Evolutionary conservation across 2,888 invertebrate genomes (phyloP), one percentile per base, ranked within the genome.

Genomic region (Pemphredon lugubris): DNA sequence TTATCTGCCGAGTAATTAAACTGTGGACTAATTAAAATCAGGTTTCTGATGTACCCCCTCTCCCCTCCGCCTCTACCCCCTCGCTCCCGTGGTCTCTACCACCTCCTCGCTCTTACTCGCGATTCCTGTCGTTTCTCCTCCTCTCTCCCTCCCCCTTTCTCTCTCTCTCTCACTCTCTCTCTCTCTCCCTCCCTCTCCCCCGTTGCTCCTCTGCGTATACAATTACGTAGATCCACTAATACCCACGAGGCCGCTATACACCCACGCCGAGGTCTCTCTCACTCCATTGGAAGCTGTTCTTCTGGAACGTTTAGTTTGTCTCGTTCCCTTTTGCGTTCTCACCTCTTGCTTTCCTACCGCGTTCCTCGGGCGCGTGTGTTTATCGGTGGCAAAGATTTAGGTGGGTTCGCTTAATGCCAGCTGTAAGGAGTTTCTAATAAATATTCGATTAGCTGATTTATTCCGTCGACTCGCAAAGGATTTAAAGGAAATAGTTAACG

Each of bases 1-100:
- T 89, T 89, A 89, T 89, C 89, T 89, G 89, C 87, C 87, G 87
- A 89, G 89, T 89, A 89, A 89, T 89, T 89, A 89, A 89, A 89
- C 89, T 89, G 89, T 88, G 89, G 89, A 89, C 89, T 89, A 89
- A 89, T 89, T 89, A 89, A 89, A 89, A 89, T 89, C 89, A 89
- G 89, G 89, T 89, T 89, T 89, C 89, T 89, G 89, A 87, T 88
- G 87, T 87, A 85, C 86, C 85, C 84, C 83, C 69, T 78, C 74
- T 66, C 60, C 74, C n/a, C 53, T 42, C 47, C 66, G n/a, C 40
- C 42, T 37, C n/a, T n/a, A n/a, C 47, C 18, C 45, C 6, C 39
- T 51, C 30, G 16, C 47, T 39, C 44, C 69, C n/a, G n/a, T n/a
- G n/a, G 42, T 45, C 58, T 13, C 47, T 42, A 16, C 37, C 59